Conservation (phyloP, 1,140 invertebrate genomes). For the Aphaenogaster rudis region DNA sequence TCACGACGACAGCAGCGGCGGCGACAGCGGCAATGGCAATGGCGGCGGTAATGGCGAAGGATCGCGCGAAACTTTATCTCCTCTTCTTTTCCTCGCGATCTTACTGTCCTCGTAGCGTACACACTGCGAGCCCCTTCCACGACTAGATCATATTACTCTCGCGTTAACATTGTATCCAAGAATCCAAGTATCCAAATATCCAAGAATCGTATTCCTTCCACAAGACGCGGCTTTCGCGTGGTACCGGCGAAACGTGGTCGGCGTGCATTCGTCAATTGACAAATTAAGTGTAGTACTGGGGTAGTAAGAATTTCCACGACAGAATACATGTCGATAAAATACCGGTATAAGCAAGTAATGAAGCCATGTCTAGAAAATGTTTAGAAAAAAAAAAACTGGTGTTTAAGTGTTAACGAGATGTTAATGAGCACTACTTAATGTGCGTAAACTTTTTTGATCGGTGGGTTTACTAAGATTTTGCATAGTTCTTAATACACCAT, state of each 20-base stretch:
- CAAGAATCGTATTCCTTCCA: constrained; percentile 21
- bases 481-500: no score
- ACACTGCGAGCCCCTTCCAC: constrained; percentile 12
- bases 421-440: no score
- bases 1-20: constrained; percentile 17
- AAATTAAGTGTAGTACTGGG: background rate
- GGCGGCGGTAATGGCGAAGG: background rate
- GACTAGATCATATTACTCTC: constrained; percentile 35
- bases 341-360: background rate
- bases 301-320: no score
- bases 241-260: constrained; percentile 68
- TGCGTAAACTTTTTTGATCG: no score
- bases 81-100: background rate
- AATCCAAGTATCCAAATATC: background rate
- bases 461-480: no score
- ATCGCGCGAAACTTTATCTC: background rate
- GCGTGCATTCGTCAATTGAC: constrained; percentile 48
- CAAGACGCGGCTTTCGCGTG: constrained; percentile 45
- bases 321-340: background rate
- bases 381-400: no score
- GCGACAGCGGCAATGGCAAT: background rate
- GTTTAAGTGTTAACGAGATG: no score
- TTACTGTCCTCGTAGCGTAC: background rate
- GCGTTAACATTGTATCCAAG: background rate
- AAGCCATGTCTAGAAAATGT: no score